Percentiles rank a stretch among this genome's conserved stretches.
Evolutionary conservation across 2,888 invertebrate species (phyloP).

Genomic region (Lomographa bimaculata): DNA sequence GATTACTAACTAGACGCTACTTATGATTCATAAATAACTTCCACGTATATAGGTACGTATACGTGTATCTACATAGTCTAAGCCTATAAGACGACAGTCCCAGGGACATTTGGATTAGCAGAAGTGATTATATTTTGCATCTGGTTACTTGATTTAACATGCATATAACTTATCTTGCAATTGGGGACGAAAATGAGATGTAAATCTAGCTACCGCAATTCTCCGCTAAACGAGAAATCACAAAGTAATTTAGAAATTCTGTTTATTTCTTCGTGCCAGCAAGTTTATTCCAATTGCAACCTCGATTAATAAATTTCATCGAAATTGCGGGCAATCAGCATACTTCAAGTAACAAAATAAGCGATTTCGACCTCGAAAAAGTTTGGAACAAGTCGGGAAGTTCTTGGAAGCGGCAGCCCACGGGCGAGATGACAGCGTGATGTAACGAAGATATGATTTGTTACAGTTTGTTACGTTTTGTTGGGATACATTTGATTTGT

Average conservation of each 20-base stretch:
- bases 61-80: too few relatives aligned
- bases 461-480: conserved; percentile 36
- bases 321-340: conserved; percentile 42
- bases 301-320: conserved; percentile 19
- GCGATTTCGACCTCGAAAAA: conserved; percentile 20
- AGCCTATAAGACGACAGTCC: conserved; percentile 1
- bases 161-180: conserved; percentile 20
- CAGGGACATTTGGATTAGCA: conserved; percentile 5
- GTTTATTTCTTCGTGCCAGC: not conserved
- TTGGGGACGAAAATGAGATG: conserved; percentile 26
- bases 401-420: conserved; percentile 30
- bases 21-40: too few relatives aligned
- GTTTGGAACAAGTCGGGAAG: conserved; percentile 27
- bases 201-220: conserved; percentile 22
- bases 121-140: conserved; percentile 12
- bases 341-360: conserved; percentile 24
- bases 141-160: conserved; percentile 19
- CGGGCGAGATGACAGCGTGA: conserved; percentile 49
- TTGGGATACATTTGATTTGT: conserved; percentile 43
- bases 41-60: too few relatives aligned
- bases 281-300: conserved; percentile 1
- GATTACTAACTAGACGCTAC: too few relatives aligned
- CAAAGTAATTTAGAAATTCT: conserved; percentile 6
- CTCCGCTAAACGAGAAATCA: conserved; percentile 6
- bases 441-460: conserved; percentile 47